phyloP scores from a whole-genome alignment of 2,113 vertebrate genomes.

The Tachysurus vachellii region DNA sequence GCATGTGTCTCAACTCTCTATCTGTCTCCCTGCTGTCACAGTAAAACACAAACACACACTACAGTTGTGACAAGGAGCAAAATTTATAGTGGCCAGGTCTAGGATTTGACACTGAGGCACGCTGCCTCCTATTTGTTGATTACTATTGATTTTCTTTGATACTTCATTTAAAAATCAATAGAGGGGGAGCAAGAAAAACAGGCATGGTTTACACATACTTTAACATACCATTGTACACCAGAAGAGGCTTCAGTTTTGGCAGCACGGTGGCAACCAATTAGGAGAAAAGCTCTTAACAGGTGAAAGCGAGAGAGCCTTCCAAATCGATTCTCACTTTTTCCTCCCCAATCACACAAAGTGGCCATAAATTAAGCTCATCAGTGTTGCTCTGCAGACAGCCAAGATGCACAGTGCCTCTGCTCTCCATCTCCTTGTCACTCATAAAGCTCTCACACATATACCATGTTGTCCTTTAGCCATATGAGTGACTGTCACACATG shows the following conservation, averaged over 20 bases:
- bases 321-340: slow-evolving; percentile 89
- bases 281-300: slow-evolving; percentile 96
- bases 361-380: slow-evolving; percentile 96
- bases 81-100: slow-evolving; percentile 80
- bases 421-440: slow-evolving; percentile 73
- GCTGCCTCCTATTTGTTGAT: slow-evolving; percentile 96
- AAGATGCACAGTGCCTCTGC: slow-evolving; percentile 80
- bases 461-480: slow-evolving; percentile 53
- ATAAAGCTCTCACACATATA: slow-evolving; percentile 59
- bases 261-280: slow-evolving; percentile 87
- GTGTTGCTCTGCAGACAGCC: slow-evolving; percentile 81
- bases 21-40: slow-evolving; percentile 15
- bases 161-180: slow-evolving; percentile 99
- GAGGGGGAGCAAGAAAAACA: slow-evolving; percentile 84
- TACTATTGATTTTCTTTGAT: slow-evolving; percentile 99
- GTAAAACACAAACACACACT: slow-evolving; percentile 56
- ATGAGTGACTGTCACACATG: slow-evolving; percentile 43
- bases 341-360: slow-evolving; percentile 97
- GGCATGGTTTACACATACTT: slow-evolving; percentile 90
- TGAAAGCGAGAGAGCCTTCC: slow-evolving; percentile 78
- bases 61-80: slow-evolving; percentile 82
- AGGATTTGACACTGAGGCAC: slow-evolving; percentile 79
- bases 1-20: background rate
- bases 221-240: slow-evolving; percentile 83
- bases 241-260: slow-evolving; percentile 83